Evolutionary conservation across 2,797 vertebrate species (phyloP).

Genomic region (Takifugu rubripes): DNA sequence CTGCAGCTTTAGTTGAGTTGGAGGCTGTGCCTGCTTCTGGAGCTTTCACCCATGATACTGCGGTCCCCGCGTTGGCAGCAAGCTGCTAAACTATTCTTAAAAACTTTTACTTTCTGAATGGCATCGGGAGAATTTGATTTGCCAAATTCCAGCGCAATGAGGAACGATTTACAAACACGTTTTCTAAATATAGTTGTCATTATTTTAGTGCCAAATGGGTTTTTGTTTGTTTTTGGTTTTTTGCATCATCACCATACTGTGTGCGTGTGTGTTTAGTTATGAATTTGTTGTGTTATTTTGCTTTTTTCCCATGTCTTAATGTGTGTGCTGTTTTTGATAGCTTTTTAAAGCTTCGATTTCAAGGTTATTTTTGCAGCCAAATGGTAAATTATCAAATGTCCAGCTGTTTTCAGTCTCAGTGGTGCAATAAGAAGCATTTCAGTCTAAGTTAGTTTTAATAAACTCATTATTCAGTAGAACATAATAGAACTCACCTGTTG

Average conservation of each 20-base stretch:
- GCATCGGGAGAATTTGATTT: constrained; percentile 68
- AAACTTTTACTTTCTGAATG: constrained; percentile 26
- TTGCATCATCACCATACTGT: constrained; percentile 31
- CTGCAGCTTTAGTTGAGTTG: background rate
- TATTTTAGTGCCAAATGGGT: constrained; percentile 68
- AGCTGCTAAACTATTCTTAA: constrained; percentile 14
- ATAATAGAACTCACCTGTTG: constrained; percentile 35
- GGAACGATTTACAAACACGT: constrained; percentile 33
- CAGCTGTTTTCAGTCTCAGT: constrained; percentile 26
- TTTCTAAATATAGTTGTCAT: constrained; percentile 30
- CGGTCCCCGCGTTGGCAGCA: constrained; percentile 23
- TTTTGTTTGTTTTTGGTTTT: constrained; percentile 20
- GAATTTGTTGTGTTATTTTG: constrained; percentile 5
- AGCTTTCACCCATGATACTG: constrained; percentile 11
- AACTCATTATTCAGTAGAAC: constrained; percentile 22
- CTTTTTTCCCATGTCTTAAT: constrained; percentile 45
- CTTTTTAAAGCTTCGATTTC: constrained; percentile 40
- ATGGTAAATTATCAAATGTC: constrained; percentile 30
- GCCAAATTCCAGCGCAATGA: constrained; percentile 32
- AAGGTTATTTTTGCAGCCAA: constrained; percentile 13
- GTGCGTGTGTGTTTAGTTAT: constrained; percentile 18
- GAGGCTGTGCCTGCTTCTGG: background rate
- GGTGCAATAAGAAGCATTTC: constrained; percentile 55
- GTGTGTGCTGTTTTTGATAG: constrained; percentile 49
- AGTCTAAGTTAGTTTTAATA: constrained; percentile 21